Base-by-base conservation (phyloP, 2,113 vertebrate species). In the Peromyscus leucopus region DNA sequence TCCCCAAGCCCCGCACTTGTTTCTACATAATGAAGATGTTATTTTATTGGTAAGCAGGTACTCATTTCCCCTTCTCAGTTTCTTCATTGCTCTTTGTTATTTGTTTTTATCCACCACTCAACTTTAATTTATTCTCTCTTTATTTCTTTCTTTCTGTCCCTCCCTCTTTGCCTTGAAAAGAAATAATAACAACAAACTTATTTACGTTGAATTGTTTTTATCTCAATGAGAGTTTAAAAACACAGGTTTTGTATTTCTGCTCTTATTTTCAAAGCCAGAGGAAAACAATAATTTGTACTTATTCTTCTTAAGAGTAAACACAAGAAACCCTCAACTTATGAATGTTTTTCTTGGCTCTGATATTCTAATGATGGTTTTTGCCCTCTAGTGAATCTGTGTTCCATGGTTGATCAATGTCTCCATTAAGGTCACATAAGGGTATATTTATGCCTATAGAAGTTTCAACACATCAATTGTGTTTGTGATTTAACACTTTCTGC, bases 391-490 rank as follows among this genome's bases (percentile, higher is more conserved):
- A 93, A 74, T 94, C 71, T 83, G 7, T 75, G 33, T 89, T 93
- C 88, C 48, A 87, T 65, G 51, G 91, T 7, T 57, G 86, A 87
- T 83, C 33, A 55, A 19, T 79, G 31, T 96, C 46, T 59, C n/a
- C 51, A 89, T 39, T 92, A 96, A 98, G 69, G 82, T 97, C 88
- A 97, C 48, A 46, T 11, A 63, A 96, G 36, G 78, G 39, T 90
- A 22, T 84, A 86, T 74, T 85, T 82, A 89, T 63, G 17, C 39
- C n/a, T 93, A 90, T 65, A 89, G 91, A 97, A 72, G 71, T 90
- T 95, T 93, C 89, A 96, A 90, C 57, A 95, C 90, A 97, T 96
- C 80, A 94, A 90, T 91, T 76, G 74, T 94, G 55, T 96, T 97
- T 92, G 57, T 86, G 88, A 96, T 86, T 91, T 67, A 95, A 97